Conservation (phyloP, 2,797 vertebrate species). For the Alca torda region DNA sequence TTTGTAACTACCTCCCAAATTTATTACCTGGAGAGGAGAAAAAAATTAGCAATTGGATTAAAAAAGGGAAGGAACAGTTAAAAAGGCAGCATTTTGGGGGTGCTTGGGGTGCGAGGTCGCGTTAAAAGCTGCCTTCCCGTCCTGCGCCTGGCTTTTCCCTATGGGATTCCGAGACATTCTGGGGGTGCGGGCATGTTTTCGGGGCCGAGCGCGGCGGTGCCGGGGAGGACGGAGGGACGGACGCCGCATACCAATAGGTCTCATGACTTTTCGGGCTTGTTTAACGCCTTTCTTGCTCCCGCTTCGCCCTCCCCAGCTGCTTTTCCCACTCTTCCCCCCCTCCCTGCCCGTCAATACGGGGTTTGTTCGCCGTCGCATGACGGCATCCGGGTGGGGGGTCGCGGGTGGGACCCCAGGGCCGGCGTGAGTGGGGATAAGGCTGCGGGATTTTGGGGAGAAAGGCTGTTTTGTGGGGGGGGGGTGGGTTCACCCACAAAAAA, state of each 20-base stretch:
- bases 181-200: neutral
- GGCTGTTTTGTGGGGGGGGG: neutral
- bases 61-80: neutral
- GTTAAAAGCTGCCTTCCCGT: neutral
- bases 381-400: neutral
- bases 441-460: neutral
- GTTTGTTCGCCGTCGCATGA: fast-evolving
- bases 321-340: neutral
- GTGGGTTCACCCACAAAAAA: neutral
- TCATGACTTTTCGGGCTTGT: slow-evolving; percentile 49
- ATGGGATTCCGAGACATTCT: neutral
- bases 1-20: neutral
- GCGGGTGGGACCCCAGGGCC: fast-evolving
- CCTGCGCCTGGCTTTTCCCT: neutral
- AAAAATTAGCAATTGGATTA: neutral
- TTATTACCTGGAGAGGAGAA: fast-evolving
- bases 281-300: slow-evolving; percentile 41
- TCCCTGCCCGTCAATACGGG: too few species aligned
- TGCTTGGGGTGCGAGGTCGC: neutral
- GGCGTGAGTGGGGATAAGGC: neutral
- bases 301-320: neutral
- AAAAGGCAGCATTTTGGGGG: neutral
- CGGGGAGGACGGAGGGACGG: neutral
- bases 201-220: neutral
- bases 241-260: slow-evolving; percentile 58